A percentile compares a stretch with the other conserved stretches of the same genome.
These are phyloP conservation scores for Incurvaria masculella DNA, from an alignment of 2,888 invertebrate genomes.

Conservation along the genomic window DNA sequence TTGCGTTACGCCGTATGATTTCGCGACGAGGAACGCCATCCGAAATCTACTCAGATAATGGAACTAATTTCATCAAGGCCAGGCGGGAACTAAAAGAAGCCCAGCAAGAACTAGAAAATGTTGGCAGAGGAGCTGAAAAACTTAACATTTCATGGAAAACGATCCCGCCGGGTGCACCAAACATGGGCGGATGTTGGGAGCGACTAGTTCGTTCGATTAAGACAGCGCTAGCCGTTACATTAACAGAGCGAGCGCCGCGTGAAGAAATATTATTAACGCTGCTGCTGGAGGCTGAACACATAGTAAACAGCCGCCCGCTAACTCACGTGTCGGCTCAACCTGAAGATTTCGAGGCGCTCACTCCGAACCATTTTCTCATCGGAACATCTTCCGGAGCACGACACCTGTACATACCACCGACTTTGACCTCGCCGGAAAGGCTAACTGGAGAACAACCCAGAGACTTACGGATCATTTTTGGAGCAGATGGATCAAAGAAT, in stretches of 20 bases:
- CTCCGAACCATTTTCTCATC: constrained; percentile 23
- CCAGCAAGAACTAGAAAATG: background rate
- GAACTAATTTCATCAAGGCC: constrained; percentile 7
- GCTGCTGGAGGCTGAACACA: constrained; percentile 10
- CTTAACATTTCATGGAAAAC: constrained; percentile 6
- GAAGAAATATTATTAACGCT: constrained; percentile 10
- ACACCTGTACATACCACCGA: constrained; percentile 17
- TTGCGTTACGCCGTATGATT: constrained; percentile 7
- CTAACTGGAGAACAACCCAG: constrained; percentile 18
- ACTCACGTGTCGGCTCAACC: constrained; percentile 22
- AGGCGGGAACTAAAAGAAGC: constrained; percentile 6
- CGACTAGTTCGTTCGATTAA: constrained; percentile 13
- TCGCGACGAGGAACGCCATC: constrained; percentile 6
- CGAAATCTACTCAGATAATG: constrained; percentile 8
- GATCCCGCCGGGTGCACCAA: constrained; percentile 12
- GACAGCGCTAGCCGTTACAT: constrained; percentile 7
- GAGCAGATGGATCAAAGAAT: constrained; percentile 20
- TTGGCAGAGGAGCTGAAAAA: constrained; percentile 2
- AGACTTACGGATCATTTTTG: constrained; percentile 19
- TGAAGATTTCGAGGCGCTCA: constrained; percentile 19
- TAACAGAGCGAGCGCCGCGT: constrained; percentile 10
- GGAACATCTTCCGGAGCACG: constrained; percentile 15
- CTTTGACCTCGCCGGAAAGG: too few species aligned
- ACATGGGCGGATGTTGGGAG: constrained; percentile 15
- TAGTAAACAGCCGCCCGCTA: constrained; percentile 26